Base-by-base conservation (phyloP, 2,797 vertebrate genomes). In the Pelochelys cantorii region DNA sequence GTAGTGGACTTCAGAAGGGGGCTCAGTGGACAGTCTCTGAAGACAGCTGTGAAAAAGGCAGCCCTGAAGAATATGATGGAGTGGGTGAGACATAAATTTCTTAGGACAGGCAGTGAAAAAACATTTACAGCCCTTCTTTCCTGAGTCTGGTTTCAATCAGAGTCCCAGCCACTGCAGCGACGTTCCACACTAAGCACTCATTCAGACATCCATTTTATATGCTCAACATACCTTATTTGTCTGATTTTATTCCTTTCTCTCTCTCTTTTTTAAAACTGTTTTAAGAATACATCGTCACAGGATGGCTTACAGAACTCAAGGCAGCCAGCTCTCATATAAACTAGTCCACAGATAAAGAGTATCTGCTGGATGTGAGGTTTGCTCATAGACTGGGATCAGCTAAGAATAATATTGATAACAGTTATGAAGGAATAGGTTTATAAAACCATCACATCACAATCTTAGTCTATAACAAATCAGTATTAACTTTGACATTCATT, bases 1-100 rank as follows among this genome's bases (percentile, higher is more conserved):
- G 96, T 93, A 94, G 93, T 93, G 96, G 97, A 95, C 97, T 96
- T 95, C 95, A 90, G 87, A 95, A 96, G 90, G 93, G 90, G 90
- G 95, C 95, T 95, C 92, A 85, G 94, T 5, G 90, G 95, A 96
- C 60, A 87, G 95, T 97, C 96, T 97, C 95, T 94, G 87, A 96
- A 97, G 97, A 97, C 96, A 97, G 96, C 96, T 97, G 96, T 23
- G n/a, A 97, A 87, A 94, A 95, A 97, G 84, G 95, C 97, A 97
- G 96, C 94, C 97, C 97, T 97, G 89, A 87, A 97, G 96, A 97
- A 94, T 94, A 97, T 98, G 98, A 98, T 98, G 97, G 97, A 98
- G 97, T 97, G 98, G 97, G 97, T 98, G 97, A 98, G 97, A 98
- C 97, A 98, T 98, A 97, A 97, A 98, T 98, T 98, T 98, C 98